Percentiles rank a stretch among this genome's conserved stretches.
Evolutionary conservation across 1,140 invertebrate genomes (phyloP).

Genomic region (Psix sp.): DNA sequence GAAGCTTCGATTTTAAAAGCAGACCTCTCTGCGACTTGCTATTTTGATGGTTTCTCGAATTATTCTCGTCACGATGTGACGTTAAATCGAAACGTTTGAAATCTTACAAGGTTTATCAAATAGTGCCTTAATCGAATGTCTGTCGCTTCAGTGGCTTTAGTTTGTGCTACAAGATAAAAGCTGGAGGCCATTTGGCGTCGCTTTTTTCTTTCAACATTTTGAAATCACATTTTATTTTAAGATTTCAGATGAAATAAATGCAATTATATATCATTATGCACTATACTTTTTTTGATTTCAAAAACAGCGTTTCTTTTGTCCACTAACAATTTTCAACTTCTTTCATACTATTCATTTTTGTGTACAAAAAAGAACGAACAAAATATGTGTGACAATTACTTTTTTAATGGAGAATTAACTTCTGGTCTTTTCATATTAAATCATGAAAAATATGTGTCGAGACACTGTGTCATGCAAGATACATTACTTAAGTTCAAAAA

Average conservation of each 20-base stretch:
- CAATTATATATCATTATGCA: no score
- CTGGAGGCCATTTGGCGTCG: background rate
- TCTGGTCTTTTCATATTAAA: constrained; percentile 15
- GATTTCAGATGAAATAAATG: no score
- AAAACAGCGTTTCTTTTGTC: no score
- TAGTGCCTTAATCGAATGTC: constrained; percentile 36
- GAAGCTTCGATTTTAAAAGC: constrained; percentile 54
- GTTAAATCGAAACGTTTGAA: constrained; percentile 56
- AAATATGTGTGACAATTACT: no score
- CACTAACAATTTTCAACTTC: no score
- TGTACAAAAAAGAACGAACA: no score
- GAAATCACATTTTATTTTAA: background rate
- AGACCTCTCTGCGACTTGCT: constrained; percentile 45
- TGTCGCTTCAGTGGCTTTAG: constrained; percentile 8
- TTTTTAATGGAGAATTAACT: constrained; percentile 16
- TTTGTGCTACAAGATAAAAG: background rate
- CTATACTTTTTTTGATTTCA: no score
- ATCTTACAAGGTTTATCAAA: constrained; percentile 52
- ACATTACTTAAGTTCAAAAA: constrained; percentile 16
- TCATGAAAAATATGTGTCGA: constrained; percentile 4
- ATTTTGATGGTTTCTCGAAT: constrained; percentile 51
- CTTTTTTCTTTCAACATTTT: no score
- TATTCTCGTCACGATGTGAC: constrained; percentile 54
- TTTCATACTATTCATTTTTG: no score
- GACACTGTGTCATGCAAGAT: constrained; percentile 10